Evolutionary conservation across 2,888 invertebrate genomes (phyloP).

Genomic region (Acanthoscelides obtectus): DNA sequence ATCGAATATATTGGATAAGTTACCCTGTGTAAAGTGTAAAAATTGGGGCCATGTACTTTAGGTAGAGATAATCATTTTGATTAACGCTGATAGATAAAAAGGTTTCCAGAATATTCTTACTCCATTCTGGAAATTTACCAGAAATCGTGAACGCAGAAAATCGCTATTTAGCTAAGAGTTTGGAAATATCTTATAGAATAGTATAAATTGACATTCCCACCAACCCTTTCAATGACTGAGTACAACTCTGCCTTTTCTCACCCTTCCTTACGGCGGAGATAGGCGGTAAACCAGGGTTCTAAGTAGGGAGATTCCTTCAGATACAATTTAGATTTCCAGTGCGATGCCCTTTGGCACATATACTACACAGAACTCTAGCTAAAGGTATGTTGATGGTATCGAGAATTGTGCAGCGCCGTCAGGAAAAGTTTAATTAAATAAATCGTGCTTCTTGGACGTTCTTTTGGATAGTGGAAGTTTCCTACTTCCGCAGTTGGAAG

Average conservation of each 20-base stretch:
- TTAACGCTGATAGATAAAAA: no score
- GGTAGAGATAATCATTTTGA: no score
- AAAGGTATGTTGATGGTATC: conserved; percentile 11
- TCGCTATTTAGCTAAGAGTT: no score
- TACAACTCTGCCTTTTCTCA: background rate
- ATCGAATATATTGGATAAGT: no score
- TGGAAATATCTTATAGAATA: no score
- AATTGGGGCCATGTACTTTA: no score
- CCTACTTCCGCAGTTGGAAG: background rate
- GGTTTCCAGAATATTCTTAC: no score
- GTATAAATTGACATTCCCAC: no score
- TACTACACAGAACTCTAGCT: conserved; percentile 9
- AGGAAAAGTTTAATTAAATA: conserved; percentile 15
- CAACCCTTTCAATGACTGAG: no score
- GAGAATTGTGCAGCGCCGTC: conserved; percentile 8
- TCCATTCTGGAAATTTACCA: no score
- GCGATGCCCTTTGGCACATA: background rate
- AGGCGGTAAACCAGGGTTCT: background rate
- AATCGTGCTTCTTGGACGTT: conserved; percentile 5
- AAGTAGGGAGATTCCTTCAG: background rate
- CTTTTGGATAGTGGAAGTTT: background rate
- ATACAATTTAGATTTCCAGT: background rate
- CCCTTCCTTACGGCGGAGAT: background rate
- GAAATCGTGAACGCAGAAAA: no score
- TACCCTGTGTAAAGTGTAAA: no score